Percentiles rank a stretch among this genome's conserved stretches.
Evolutionary conservation across 2,888 invertebrate genomes (phyloP).

Genomic region (Hanleya hanleyi): DNA sequence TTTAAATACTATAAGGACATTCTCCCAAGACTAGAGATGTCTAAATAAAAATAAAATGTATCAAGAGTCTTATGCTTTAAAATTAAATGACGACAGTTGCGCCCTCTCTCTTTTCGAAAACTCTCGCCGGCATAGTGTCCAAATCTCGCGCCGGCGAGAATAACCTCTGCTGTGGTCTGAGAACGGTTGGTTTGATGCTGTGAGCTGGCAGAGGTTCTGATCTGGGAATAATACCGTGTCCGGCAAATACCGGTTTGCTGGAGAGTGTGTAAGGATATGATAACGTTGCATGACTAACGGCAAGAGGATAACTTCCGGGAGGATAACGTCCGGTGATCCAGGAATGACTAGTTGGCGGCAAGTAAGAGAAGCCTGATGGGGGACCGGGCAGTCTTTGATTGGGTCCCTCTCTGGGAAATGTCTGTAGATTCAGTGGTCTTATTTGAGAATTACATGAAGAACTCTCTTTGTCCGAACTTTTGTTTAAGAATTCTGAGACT

Average conservation of each 20-base stretch:
- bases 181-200: slow-evolving; percentile 40
- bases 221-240: background rate
- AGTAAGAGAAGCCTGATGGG: background rate
- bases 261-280: slow-evolving; percentile 63
- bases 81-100: slow-evolving; percentile 3
- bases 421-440: slow-evolving; percentile 1
- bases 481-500: slow-evolving; percentile 5
- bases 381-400: background rate
- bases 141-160: slow-evolving; percentile 64
- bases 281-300: slow-evolving; percentile 60
- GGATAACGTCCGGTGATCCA: slow-evolving; percentile 2
- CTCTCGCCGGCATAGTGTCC: slow-evolving; percentile 54
- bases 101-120: background rate
- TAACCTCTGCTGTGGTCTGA: slow-evolving; percentile 49
- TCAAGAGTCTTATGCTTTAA: too few species aligned
- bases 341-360: slow-evolving; percentile 9
- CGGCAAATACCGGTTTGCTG: slow-evolving; percentile 43
- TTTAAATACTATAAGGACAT: too few species aligned
- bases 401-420: background rate
- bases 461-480: background rate
- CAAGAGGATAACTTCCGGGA: slow-evolving; percentile 37
- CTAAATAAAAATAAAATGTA: too few species aligned
- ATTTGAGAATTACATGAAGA: background rate
- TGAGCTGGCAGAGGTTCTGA: slow-evolving; percentile 21
- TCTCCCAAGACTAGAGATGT: too few species aligned